A percentile compares a stretch with the other conserved stretches of the same genome.
Conservation (phyloP, 2,797 vertebrate species). For the Danio tinwini region DNA sequence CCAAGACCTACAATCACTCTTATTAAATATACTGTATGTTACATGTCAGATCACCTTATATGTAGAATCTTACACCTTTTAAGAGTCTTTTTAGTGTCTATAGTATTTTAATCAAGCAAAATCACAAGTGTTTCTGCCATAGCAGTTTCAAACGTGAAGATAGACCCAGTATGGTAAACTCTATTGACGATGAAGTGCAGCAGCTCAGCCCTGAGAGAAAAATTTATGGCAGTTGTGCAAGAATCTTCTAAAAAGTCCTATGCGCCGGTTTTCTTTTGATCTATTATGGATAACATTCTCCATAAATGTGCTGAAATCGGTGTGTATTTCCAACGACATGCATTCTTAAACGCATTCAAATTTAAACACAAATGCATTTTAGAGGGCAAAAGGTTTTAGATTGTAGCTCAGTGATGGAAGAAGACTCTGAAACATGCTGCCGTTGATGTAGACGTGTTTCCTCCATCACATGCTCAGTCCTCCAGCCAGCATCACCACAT, state of each 20-base stretch:
- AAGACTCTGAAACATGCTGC: conserved; percentile 4
- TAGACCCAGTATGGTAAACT: background rate
- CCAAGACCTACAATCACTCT: background rate
- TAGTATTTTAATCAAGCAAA: conserved; percentile 1
- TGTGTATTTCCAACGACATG: conserved; percentile 44
- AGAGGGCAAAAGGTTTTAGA: conserved; percentile 37
- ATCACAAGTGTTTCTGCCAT: background rate
- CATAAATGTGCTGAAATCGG: conserved; percentile 28
- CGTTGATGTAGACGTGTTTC: conserved; percentile 60
- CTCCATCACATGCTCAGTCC: conserved; percentile 71
- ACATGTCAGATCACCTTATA: background rate
- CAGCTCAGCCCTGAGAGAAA: conserved; percentile 10
- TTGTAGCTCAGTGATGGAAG: conserved; percentile 1
- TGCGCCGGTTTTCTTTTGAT: conserved; percentile 36
- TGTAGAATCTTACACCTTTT: background rate
- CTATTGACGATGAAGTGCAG: conserved; percentile 16
- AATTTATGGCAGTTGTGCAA: conserved; percentile 12
- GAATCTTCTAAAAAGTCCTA: conserved; percentile 35
- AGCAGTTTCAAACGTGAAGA: conserved; percentile 1
- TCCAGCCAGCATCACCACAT: conserved; percentile 58
- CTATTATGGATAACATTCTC: conserved; percentile 44
- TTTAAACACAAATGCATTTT: conserved; percentile 47
- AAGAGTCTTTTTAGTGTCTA: background rate
- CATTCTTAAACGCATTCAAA: conserved; percentile 49
- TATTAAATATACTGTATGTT: background rate